These are phyloP conservation scores for Acrocyrtus sp. DNA, from an alignment of 2,888 invertebrate species.

Conservation along the genomic window DNA sequence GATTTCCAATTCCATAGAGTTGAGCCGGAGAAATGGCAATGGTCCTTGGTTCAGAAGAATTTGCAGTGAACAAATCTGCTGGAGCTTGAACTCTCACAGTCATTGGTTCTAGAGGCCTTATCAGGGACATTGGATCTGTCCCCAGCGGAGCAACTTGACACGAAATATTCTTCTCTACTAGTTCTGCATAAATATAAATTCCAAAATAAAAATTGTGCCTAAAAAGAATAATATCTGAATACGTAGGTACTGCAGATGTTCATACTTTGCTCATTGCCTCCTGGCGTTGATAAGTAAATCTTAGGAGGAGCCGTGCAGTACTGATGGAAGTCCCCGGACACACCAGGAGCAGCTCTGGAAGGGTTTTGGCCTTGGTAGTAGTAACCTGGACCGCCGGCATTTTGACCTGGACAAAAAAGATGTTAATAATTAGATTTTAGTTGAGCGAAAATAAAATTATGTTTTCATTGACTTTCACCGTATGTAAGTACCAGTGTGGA, in stretches of 20 bases:
- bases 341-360: neutral
- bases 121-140: conserved; percentile 32
- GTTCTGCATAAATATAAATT: neutral
- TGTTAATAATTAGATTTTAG: too few relatives aligned
- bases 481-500: too few relatives aligned
- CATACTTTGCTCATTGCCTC: conserved; percentile 1
- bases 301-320: conserved; percentile 34
- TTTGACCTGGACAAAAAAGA: too few relatives aligned
- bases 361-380: neutral
- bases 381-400: too few relatives aligned
- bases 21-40: conserved; percentile 33
- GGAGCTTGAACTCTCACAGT: conserved; percentile 39
- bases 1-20: conserved; percentile 28
- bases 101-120: conserved; percentile 36
- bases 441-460: too few relatives aligned
- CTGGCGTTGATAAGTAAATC: conserved; percentile 23
- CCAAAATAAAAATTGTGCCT: neutral
- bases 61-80: conserved; percentile 26
- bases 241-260: too few relatives aligned
- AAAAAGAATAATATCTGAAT: too few relatives aligned
- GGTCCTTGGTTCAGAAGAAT: conserved; percentile 23
- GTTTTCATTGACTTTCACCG: too few relatives aligned
- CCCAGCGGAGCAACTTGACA: conserved; percentile 45
- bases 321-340: conserved; percentile 10
- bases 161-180: conserved; percentile 24